These are phyloP conservation scores for Patagioenas fasciata DNA, from an alignment of 2,113 vertebrate genomes.

Conservation along the genomic window DNA sequence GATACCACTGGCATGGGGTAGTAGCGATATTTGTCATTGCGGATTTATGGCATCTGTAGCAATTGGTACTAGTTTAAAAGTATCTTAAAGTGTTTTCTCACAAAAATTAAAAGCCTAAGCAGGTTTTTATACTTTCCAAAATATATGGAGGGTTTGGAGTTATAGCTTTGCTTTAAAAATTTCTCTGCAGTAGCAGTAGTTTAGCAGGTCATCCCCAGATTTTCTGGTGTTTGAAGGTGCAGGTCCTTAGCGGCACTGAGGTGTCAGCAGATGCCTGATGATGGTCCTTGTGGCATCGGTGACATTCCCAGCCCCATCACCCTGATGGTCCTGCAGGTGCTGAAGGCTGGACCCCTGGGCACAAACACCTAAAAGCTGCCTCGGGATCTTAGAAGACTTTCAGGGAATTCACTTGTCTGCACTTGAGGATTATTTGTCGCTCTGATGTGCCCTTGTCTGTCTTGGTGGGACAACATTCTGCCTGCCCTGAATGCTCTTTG, in stretches of 20 bases:
- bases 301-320: accelerated
- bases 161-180: not conserved
- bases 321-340: accelerated
- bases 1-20: not conserved
- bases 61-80: not conserved
- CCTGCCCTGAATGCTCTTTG: not conserved
- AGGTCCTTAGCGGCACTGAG: not conserved
- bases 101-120: not conserved
- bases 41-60: not conserved
- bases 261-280: not conserved
- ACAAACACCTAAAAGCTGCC: not conserved
- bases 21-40: not conserved
- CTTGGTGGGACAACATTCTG: not conserved
- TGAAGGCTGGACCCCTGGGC: not conserved
- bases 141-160: not conserved
- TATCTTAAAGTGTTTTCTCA: not conserved
- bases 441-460: not conserved
- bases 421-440: not conserved
- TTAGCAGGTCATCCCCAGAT: not conserved
- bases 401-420: not conserved
- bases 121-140: not conserved
- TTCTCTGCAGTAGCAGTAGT: not conserved
- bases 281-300: not conserved
- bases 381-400: not conserved
- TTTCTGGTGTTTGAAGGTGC: not conserved